Evolutionary conservation across 2,113 vertebrate species (phyloP).

Genomic region (Ranitomeya variabilis): DNA sequence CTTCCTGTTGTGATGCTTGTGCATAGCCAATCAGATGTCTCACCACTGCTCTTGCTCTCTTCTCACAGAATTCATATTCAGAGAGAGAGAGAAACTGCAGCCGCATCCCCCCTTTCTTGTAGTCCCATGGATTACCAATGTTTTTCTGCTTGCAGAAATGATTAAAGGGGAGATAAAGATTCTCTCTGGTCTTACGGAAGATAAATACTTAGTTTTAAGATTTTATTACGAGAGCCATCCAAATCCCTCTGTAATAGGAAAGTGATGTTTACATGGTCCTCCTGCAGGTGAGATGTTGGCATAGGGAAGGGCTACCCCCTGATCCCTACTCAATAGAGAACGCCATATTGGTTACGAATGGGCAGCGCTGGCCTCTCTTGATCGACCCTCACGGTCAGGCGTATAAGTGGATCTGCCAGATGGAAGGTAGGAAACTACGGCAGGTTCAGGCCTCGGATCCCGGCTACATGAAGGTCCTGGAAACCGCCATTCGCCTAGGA

Average conservation of each 20-base stretch:
- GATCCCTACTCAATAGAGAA: constrained; percentile 68
- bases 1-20: no score
- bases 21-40: not conserved
- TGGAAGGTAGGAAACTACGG: constrained; percentile 63
- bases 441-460: constrained; percentile 61
- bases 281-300: constrained; percentile 66
- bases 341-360: constrained; percentile 66
- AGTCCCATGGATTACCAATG: no score
- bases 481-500: constrained; percentile 64
- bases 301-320: constrained; percentile 67
- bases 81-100: not conserved
- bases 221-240: not conserved
- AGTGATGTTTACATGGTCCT: not conserved
- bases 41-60: not conserved
- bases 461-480: constrained; percentile 61
- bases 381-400: constrained; percentile 71
- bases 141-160: not conserved
- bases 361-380: constrained; percentile 68
- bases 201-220: no score
- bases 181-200: not conserved
- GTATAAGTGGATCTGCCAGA: constrained; percentile 64
- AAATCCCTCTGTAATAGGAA: not conserved
- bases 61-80: not conserved
- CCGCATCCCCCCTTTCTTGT: not conserved
- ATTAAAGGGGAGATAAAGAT: not conserved